Base-by-base conservation (phyloP, 2,888 invertebrate genomes). In the Spodoptera exigua region DNA sequence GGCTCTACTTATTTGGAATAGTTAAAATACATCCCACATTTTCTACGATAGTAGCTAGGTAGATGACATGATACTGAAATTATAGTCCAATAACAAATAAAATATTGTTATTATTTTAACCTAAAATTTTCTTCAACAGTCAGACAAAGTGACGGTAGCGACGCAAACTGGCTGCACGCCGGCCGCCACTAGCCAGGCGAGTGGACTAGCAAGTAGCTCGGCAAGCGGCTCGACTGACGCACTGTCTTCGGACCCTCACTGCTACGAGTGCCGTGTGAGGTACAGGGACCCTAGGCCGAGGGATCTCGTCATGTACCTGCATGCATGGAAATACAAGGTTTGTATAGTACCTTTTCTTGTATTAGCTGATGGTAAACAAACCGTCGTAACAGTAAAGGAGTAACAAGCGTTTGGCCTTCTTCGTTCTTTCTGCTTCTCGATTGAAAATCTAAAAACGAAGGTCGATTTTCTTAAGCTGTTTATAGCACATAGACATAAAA, bases 231-330 rank as follows among this genome's bases (percentile, higher is more conserved):
- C 78, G 5, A 54, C 69, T 0, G 89, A 87, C 49, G 75, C 97
- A 83, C 95, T 97, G 92, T 96, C 96, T 11, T 91, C 96, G 11
- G 98, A 99, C 87, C 96, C 96, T 37, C 97, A 98, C 87, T 99
- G 99, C 93, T 97, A 97, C 88, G 98, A 98, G 90, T 99, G 99
- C 91, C 98, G 98, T 90, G 97, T 98, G 60, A 95, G 97, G 63
- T 99, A 98, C 93, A 95, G 97, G 71, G 99, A 99, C 90, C 99
- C 99, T 0, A 96, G 97, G 69, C 98, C 98, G 0, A 96, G 97
- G 75, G 98, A 99, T 89, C 95, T 99, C 62, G 97, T 99, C 76
- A 98, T 99, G 98, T 99, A 98, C 91, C 95, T 99, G 43, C 99
- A 99, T 91, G 99, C 99, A 32, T 98, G 98, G 97, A 97, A 97